phyloP scores from a whole-genome alignment of 1,140 invertebrate species.

The Pomacea maculata region DNA sequence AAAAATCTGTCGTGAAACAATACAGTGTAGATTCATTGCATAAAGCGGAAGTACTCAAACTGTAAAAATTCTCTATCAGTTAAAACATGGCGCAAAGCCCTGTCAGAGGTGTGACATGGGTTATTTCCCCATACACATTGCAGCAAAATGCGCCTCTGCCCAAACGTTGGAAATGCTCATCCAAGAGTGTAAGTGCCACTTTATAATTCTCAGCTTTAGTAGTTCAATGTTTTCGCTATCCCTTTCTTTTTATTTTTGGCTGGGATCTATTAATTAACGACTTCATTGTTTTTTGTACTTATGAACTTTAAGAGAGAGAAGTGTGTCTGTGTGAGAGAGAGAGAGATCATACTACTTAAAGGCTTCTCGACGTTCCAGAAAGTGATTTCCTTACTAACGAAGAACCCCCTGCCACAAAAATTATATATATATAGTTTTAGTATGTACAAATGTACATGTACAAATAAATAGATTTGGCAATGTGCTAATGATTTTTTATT shows the following conservation, averaged over 20 bases:
- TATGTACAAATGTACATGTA: too few species aligned
- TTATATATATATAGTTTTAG: too few species aligned
- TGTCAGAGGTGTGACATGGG: conserved; percentile 80
- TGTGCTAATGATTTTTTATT: too few species aligned
- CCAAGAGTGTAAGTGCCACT: conserved; percentile 70
- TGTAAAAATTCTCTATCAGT: conserved; percentile 33
- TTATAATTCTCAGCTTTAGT: neutral
- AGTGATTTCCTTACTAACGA: too few species aligned
- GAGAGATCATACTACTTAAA: too few species aligned
- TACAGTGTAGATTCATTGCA: too few species aligned
- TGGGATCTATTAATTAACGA: neutral
- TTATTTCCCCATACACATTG: conserved; percentile 88
- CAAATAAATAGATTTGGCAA: too few species aligned
- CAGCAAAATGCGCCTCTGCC: conserved; percentile 86
- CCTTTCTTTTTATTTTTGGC: too few species aligned
- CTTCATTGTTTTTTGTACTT: neutral
- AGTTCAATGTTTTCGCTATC: neutral
- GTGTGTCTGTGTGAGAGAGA: conserved; percentile 1
- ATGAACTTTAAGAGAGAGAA: neutral
- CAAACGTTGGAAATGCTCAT: conserved; percentile 83
- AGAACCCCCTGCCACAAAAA: too few species aligned
- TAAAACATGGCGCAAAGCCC: conserved; percentile 51
- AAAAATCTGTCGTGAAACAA: too few species aligned
- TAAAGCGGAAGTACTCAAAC: too few species aligned
- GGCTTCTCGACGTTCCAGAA: too few species aligned